Evolutionary conservation across 30 jellyfish, hydroid and myxozoan genomes (phyloP).

Genomic region (Clytia hemisphaerica): DNA sequence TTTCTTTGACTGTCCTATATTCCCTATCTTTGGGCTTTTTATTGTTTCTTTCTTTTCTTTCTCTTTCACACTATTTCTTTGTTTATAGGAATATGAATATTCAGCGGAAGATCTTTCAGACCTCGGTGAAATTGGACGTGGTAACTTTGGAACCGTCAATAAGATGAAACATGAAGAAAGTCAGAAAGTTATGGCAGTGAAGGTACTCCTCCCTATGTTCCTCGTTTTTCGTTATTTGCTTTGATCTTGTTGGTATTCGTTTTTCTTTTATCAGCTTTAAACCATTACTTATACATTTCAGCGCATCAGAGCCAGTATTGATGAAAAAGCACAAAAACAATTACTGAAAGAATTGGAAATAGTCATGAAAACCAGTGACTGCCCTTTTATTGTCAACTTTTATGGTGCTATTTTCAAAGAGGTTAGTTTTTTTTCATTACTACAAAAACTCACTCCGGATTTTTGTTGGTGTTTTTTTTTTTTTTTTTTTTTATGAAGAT

Average conservation of each 20-base stretch:
- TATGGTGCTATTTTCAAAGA: conserved; percentile 34
- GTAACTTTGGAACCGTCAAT: conserved; percentile 21
- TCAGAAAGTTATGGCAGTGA: conserved; percentile 25
- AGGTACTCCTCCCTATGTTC: conserved; percentile 15
- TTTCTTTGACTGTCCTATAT: too few relatives aligned
- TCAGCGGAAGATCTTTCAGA: conserved; percentile 5
- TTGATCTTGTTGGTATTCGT: neutral
- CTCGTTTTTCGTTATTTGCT: too few relatives aligned
- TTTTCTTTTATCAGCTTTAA: neutral
- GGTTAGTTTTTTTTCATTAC: too few relatives aligned
- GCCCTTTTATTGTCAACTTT: conserved; percentile 24
- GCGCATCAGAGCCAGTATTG: conserved; percentile 31
- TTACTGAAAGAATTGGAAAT: conserved; percentile 20
- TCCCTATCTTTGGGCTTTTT: too few relatives aligned
- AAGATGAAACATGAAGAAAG: conserved; percentile 23
- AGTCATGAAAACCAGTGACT: conserved; percentile 25
- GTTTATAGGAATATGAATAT: conserved; percentile 7
- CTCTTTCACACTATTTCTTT: neutral
- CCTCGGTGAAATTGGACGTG: conserved; percentile 33
- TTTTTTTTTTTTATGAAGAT: too few relatives aligned
- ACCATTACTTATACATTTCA: too few relatives aligned
- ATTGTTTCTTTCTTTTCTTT: too few relatives aligned
- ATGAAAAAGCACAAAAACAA: conserved; percentile 32
- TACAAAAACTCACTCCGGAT: too few relatives aligned
- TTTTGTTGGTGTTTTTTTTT: too few relatives aligned